These are phyloP conservation scores for Blastobasis lacticolella DNA, from an alignment of 2,888 invertebrate species.

Conservation along the genomic window DNA sequence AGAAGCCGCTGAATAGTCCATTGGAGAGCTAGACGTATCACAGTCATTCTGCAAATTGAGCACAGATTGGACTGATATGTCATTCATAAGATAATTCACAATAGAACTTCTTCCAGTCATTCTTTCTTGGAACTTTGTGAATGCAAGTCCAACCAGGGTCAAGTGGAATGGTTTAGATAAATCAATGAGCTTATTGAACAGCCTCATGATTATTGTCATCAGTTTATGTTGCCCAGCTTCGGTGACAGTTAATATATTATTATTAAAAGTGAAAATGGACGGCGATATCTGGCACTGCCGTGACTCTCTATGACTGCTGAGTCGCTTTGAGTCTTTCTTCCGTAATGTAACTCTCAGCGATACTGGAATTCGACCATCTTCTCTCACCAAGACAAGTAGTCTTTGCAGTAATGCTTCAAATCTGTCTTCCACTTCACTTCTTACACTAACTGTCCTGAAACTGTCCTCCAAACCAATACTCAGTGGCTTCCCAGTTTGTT, in stretches of 20 bases:
- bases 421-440: conserved; percentile 83
- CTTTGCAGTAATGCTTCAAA: conserved; percentile 80
- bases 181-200: conserved; percentile 83
- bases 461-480: conserved; percentile 87
- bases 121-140: conserved; percentile 85
- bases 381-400: conserved; percentile 80
- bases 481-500: conserved; percentile 83
- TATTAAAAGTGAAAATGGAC: conserved; percentile 73
- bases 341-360: conserved; percentile 83
- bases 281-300: conserved; percentile 83
- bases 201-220: conserved; percentile 80
- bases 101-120: conserved; percentile 81
- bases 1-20: conserved; percentile 66
- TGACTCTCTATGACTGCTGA: conserved; percentile 82
- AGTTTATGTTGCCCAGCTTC: conserved; percentile 78
- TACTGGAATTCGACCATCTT: conserved; percentile 86
- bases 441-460: conserved; percentile 81
- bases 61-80: conserved; percentile 85
- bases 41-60: conserved; percentile 77
- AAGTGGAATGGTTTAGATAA: conserved; percentile 84
- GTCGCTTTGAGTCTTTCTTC: conserved; percentile 79
- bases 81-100: conserved; percentile 83
- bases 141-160: conserved; percentile 85
- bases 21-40: conserved; percentile 59
- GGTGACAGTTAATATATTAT: conserved; percentile 63